A percentile compares a stretch with the other conserved stretches of the same genome.
These are phyloP conservation scores for Arion vulgaris DNA, from an alignment of 1,140 invertebrate species.

Conservation along the genomic window DNA sequence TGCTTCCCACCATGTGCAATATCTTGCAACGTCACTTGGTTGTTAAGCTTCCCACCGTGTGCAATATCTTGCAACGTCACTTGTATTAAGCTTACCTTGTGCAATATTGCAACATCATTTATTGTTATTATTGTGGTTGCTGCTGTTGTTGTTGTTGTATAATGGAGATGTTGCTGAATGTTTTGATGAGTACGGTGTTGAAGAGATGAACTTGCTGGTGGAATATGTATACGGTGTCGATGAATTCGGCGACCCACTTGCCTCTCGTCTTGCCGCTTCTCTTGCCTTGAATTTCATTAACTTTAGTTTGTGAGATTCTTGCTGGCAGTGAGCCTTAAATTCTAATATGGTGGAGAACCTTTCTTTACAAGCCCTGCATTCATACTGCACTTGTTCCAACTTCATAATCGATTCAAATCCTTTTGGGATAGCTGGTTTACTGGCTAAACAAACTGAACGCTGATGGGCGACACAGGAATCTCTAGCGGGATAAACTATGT, in stretches of 20 bases:
- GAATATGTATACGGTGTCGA: neutral
- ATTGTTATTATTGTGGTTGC: too few species aligned
- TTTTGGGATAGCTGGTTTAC: slow-evolving; percentile 75
- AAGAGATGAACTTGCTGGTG: neutral
- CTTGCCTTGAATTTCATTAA: slow-evolving; percentile 34
- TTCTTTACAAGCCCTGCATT: slow-evolving; percentile 80
- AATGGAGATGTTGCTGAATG: neutral
- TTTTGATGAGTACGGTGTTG: neutral
- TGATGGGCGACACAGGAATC: slow-evolving; percentile 82
- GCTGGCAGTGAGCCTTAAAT: slow-evolving; percentile 81
- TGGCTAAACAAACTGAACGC: slow-evolving; percentile 75
- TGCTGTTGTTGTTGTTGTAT: slow-evolving; percentile 30
- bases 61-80: neutral
- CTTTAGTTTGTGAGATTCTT: slow-evolving; percentile 70
- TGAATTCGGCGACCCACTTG: neutral
- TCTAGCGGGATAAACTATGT: slow-evolving; percentile 84
- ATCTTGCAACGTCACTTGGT: neutral
- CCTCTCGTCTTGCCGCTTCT: slow-evolving; percentile 16
- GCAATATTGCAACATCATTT: too few species aligned
- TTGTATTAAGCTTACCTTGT: neutral
- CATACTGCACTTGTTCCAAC: slow-evolving; percentile 77
- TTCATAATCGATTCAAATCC: slow-evolving; percentile 69
- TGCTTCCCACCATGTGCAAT: neutral
- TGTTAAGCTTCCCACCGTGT: neutral
- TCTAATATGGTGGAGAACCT: slow-evolving; percentile 74